Base-by-base conservation (phyloP, 2,888 invertebrate genomes). In the Coenonympha arcania region DNA sequence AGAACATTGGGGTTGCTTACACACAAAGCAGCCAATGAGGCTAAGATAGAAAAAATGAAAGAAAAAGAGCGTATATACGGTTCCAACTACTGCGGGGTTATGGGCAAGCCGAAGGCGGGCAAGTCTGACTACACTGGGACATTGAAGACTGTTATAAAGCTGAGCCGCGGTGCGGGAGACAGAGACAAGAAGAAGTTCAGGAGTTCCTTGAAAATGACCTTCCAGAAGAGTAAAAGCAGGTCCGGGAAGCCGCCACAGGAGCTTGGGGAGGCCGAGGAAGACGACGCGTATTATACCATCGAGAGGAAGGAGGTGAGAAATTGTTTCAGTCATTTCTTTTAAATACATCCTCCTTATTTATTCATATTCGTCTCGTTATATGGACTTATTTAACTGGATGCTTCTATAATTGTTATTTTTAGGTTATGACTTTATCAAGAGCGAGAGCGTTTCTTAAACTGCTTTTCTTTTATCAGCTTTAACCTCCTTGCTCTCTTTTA, bases 91-190 rank as follows among this genome's bases (percentile, higher is more conserved):
- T 66, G 66, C 42, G 68, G 68, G 1, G 62, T 69, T 36, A 66
- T 74, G 58, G 67, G 65, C 0, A 79, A 73, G 53, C 76, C 79
- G 49, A 65, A 71, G 45, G 58, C 75, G 0, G 75, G 76, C 19
- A 66, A 79, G 3, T 79, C 83, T 13, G 89, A 89, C 61, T 93
- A 92, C 65, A 93, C 93, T 2, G 95, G 95, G 30, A 94, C 94
- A 0, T 72, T 95, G 57, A 95, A 94, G 71, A 94, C 94, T 61
- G 92, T 95, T 63, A 95, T 95, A 63, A 93, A 94, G 77, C 78
- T 94, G 57, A 91, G 90, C 69, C 88, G 91, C 56, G 80, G 68
- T 55, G 56, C 70, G 1, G 73, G 90, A 0, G 78, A 77, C 0
- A 63, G 73, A 16, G 84, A 84, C 20, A 85, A 90, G 63, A 92